A percentile compares a stretch with the other conserved stretches of the same genome.
These are phyloP conservation scores for Passer domesticus DNA, from an alignment of 2,113 vertebrate genomes.

Conservation along the genomic window DNA sequence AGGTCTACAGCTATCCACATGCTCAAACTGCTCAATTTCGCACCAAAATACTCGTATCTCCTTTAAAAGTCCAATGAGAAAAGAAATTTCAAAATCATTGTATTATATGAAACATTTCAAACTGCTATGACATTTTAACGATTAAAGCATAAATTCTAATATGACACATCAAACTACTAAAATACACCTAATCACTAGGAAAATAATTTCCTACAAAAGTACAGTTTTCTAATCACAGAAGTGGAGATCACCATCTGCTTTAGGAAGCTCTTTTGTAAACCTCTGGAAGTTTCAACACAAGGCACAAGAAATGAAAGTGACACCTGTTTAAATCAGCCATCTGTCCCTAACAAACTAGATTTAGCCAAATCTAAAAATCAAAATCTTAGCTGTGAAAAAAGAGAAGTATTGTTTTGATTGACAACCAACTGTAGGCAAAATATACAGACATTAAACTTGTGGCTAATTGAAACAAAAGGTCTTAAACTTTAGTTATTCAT, in stretches of 20 bases:
- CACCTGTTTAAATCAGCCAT: slow-evolving; percentile 81
- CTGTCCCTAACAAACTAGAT: slow-evolving; percentile 70
- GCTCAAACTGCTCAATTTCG: background rate
- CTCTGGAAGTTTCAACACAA: slow-evolving; percentile 72
- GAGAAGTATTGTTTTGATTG: background rate
- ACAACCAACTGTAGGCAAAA: background rate
- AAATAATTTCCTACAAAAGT: slow-evolving; percentile 64
- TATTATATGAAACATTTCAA: background rate
- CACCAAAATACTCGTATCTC: background rate
- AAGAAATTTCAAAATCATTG: background rate
- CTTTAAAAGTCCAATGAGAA: background rate
- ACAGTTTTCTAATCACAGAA: slow-evolving; percentile 59
- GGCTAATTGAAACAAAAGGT: background rate
- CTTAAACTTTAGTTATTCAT: background rate
- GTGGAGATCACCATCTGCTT: slow-evolving; percentile 72
- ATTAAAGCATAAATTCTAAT: background rate
- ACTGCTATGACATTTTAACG: background rate
- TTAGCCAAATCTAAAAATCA: slow-evolving; percentile 37
- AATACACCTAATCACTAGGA: slow-evolving; percentile 4
- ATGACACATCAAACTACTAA: background rate
- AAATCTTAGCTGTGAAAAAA: slow-evolving; percentile 29
- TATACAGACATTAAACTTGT: background rate
- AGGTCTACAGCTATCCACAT: background rate
- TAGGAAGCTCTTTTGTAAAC: slow-evolving; percentile 71
- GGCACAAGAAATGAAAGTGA: slow-evolving; percentile 72